Evolutionary conservation across 2,113 vertebrate species (phyloP).

Genomic region (Elanoides forficatus): DNA sequence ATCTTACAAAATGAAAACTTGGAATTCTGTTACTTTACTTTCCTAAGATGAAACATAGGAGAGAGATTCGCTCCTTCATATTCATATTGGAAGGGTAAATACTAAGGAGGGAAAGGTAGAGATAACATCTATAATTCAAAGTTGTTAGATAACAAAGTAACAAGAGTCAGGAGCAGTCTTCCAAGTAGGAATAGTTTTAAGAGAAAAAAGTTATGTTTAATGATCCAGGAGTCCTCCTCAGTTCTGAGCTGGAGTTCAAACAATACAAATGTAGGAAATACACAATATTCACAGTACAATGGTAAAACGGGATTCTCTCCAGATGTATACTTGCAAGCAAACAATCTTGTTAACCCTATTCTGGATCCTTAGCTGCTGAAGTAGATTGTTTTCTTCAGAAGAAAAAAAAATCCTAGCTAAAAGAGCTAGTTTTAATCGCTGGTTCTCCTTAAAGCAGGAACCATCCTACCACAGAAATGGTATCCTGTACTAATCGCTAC

Average conservation of each 20-base stretch:
- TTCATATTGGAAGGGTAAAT: not conserved
- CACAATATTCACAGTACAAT: not conserved
- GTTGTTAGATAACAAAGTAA: not conserved
- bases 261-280: not conserved
- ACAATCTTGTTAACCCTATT: not conserved
- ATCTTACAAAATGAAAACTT: not conserved
- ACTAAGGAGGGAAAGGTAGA: not conserved
- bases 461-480: not conserved
- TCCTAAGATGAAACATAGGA: not conserved
- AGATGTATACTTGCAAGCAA: not conserved
- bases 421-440: not conserved
- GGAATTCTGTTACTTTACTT: not conserved
- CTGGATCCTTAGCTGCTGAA: not conserved
- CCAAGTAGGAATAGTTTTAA: not conserved
- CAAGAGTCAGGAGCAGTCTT: not conserved
- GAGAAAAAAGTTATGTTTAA: not conserved
- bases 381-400: not conserved
- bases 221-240: not conserved
- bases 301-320: not conserved
- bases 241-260: not conserved
- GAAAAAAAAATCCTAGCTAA: not conserved
- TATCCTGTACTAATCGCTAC: accelerated
- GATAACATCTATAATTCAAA: not conserved
- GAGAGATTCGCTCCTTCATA: not conserved
- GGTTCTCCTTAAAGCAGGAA: not conserved